Evolutionary conservation across 2,888 invertebrate genomes (phyloP), one percentile per base, ranked within the genome.

Genomic region (Alsophila aescularia): DNA sequence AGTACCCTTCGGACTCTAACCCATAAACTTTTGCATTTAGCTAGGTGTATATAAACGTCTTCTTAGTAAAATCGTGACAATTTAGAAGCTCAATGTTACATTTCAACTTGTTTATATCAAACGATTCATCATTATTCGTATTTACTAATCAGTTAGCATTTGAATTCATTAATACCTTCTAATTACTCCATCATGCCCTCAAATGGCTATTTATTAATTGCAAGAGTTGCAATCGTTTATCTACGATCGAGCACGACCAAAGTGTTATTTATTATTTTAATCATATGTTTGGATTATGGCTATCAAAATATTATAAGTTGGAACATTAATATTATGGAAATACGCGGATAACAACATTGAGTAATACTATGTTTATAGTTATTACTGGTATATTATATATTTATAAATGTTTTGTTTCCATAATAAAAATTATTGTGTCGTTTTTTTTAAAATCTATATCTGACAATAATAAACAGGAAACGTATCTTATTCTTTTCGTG

Each of bases 161-260:
- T 41, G 32, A 56, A 36, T 50, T 50, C 37, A 45, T 51, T 51
- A 55, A 50, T 50, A 40, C 8, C 40, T 50, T 44, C 40, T 56
- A 52, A 62, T 58, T 52, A 39, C 51, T 5, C 24, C 34, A 52
- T 37, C 54, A 52, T 63, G 54, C 59, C 63, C 58, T 61, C 41
- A 43, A 45, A 52, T 47, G 42, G 52, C 53, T 52, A 53, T 42
- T 52, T 55, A 62, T 62, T 52, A 49, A 43, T 56, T 34, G 53
- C 51, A 57, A 55, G 48, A 47, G 39, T 51, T 40, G 49, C 43
- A 34, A 54, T 40, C 12, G 43, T 35, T 40, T 10, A 36, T 48
- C 36, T 40, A 29, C 6, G 45, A 45, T 51, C 36, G 40, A 44
- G 45, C 55, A 45, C 55, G 55, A 55, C 41, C 40, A 27, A 32